phyloP scores from a whole-genome alignment of 2,888 invertebrate genomes.

The Notodonta ziczac region DNA sequence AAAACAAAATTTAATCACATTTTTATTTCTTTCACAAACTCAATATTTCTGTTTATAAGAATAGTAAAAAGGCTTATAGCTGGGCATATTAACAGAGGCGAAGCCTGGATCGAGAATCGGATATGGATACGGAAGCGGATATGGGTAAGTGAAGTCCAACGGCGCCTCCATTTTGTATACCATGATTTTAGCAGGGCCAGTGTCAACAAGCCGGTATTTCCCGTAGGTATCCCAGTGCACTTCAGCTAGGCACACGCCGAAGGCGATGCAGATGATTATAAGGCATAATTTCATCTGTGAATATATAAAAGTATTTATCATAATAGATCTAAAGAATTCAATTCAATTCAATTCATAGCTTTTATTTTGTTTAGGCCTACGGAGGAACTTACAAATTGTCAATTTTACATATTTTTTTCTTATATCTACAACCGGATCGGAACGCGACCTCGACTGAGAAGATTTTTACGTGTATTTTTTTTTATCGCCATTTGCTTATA shows the following conservation, averaged over 20 bases:
- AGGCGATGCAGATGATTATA: conserved; percentile 24
- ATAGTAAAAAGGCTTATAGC: conserved; percentile 18
- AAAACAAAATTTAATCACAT: background rate
- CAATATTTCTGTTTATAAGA: conserved; percentile 17
- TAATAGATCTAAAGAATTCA: too few relatives aligned
- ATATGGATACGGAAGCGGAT: conserved; percentile 13
- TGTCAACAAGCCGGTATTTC: conserved; percentile 25
- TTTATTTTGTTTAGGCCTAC: too few relatives aligned
- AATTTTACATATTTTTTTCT: too few relatives aligned
- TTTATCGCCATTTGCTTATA: too few relatives aligned
- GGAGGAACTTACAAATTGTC: too few relatives aligned
- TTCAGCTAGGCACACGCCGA: conserved; percentile 28
- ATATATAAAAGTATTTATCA: background rate
- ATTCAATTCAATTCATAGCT: too few relatives aligned
- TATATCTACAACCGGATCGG: too few relatives aligned
- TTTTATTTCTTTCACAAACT: conserved; percentile 3
- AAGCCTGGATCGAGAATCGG: conserved; percentile 7
- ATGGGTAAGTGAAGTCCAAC: conserved; percentile 8
- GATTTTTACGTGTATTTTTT: too few relatives aligned
- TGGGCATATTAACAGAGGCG: conserved; percentile 1
- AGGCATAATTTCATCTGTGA: conserved; percentile 47
- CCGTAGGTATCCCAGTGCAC: conserved; percentile 38
- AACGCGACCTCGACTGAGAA: too few relatives aligned
- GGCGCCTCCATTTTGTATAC: conserved; percentile 1
- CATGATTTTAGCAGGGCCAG: conserved; percentile 4